Percentiles rank a stretch among this genome's conserved stretches.
These are phyloP conservation scores for Drosophila prolongata DNA, from an alignment of 2,888 invertebrate species.

Conservation along the genomic window DNA sequence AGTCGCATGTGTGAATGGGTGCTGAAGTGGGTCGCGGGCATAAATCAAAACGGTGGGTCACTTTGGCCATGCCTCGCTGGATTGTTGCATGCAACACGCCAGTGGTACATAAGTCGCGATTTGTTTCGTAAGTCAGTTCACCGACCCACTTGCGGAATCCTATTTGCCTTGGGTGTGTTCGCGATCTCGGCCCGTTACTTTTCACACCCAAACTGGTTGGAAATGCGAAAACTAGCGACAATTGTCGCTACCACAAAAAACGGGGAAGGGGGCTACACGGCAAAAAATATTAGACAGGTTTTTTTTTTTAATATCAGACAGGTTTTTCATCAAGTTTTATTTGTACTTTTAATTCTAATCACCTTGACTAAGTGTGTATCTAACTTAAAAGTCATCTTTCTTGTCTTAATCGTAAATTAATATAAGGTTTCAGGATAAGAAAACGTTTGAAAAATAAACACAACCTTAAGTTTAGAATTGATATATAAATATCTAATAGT, in stretches of 20 bases:
- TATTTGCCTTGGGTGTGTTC: slow-evolving; percentile 13
- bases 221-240: slow-evolving; percentile 66
- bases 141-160: slow-evolving; percentile 70
- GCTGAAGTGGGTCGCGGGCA: slow-evolving; percentile 44
- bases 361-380: too few species aligned
- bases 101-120: slow-evolving; percentile 17
- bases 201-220: slow-evolving; percentile 69
- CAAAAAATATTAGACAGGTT: neutral
- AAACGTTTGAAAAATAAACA: too few species aligned
- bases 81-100: slow-evolving; percentile 64
- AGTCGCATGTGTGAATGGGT: slow-evolving; percentile 47
- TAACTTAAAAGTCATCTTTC: too few species aligned
- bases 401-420: too few species aligned
- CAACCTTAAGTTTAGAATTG: too few species aligned
- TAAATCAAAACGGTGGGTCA: slow-evolving; percentile 68
- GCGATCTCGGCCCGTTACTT: slow-evolving; percentile 60
- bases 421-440: too few species aligned
- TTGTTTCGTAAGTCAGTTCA: neutral
- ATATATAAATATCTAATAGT: too few species aligned
- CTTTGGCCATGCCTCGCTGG: slow-evolving; percentile 28
- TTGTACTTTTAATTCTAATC: too few species aligned
- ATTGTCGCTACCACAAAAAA: slow-evolving; percentile 44
- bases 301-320: neutral
- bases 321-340: too few species aligned
- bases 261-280: slow-evolving; percentile 4